phyloP scores from a whole-genome alignment of 2,113 vertebrate species.

The Eulemur macaco region DNA sequence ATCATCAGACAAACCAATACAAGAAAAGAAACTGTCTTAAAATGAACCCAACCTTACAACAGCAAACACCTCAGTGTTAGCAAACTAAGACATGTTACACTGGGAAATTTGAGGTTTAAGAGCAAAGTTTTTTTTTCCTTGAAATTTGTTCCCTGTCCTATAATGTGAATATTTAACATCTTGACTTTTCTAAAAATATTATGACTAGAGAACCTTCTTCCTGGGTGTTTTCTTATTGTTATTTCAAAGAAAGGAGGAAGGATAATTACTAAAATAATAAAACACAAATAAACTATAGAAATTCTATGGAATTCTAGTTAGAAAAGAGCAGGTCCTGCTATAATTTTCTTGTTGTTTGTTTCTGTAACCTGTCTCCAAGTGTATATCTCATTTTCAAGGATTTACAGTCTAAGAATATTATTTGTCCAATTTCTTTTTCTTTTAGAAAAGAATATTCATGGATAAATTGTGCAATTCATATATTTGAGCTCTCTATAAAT shows the following conservation, averaged over 20 bases:
- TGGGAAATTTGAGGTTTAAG: slow-evolving; percentile 56
- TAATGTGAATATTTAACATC: slow-evolving; percentile 49
- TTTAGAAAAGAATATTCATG: slow-evolving; percentile 75
- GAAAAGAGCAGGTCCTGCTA: slow-evolving; percentile 56
- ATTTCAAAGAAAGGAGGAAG: slow-evolving; percentile 77
- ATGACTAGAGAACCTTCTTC: slow-evolving; percentile 32
- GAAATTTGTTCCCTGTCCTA: background rate
- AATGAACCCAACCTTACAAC: background rate
- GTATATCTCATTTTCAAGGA: slow-evolving; percentile 70
- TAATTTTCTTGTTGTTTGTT: slow-evolving; percentile 68
- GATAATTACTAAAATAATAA: slow-evolving; percentile 76
- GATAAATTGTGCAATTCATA: slow-evolving; percentile 68
- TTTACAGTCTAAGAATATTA: slow-evolving; percentile 63
- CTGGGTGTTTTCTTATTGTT: slow-evolving; percentile 60
- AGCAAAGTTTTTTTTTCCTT: background rate
- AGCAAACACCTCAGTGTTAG: background rate
- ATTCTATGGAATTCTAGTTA: slow-evolving; percentile 78
- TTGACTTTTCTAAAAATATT: slow-evolving; percentile 60
- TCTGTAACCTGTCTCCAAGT: slow-evolving; percentile 59
- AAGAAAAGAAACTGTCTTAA: slow-evolving; percentile 11
- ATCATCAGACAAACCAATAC: slow-evolving; percentile 41
- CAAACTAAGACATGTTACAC: background rate
- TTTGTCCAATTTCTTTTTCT: slow-evolving; percentile 68
- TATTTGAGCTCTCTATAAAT: slow-evolving; percentile 52
- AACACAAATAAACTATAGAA: slow-evolving; percentile 55